These are phyloP conservation scores for Haliclystus octoradiatus DNA, from an alignment of 30 jellyfish, hydroid and myxozoan species.

Conservation along the genomic window DNA sequence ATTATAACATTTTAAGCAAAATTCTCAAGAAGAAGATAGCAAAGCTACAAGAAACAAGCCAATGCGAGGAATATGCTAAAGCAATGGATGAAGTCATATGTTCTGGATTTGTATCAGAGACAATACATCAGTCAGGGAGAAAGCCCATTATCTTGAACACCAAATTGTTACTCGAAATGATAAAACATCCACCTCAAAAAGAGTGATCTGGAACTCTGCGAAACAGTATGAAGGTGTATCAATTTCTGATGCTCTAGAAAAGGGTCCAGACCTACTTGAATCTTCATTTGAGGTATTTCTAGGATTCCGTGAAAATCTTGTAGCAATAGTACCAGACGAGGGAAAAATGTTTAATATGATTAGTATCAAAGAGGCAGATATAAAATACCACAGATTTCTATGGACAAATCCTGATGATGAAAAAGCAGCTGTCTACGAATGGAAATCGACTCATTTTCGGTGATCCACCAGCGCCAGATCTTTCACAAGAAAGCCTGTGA, in stretches of 20 bases:
- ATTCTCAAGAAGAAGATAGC: slow-evolving; percentile 24
- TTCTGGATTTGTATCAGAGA: slow-evolving; percentile 18
- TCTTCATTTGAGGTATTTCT: slow-evolving; percentile 25
- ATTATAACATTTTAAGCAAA: slow-evolving; percentile 14
- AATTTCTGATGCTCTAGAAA: slow-evolving; percentile 40
- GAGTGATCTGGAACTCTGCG: slow-evolving; percentile 38
- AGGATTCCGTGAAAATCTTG: slow-evolving; percentile 49
- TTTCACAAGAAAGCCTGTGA: slow-evolving; percentile 34
- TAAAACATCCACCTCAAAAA: slow-evolving; percentile 29
- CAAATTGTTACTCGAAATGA: slow-evolving; percentile 29
- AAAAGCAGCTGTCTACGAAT: slow-evolving; percentile 23
- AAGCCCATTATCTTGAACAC: too few species aligned
- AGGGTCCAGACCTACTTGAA: slow-evolving; percentile 58
- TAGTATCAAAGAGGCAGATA: slow-evolving; percentile 33
- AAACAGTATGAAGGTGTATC: slow-evolving; percentile 35
- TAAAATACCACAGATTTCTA: slow-evolving; percentile 39
- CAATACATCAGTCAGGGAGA: too few species aligned
- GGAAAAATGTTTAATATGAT: slow-evolving; percentile 35
- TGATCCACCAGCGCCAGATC: slow-evolving; percentile 47
- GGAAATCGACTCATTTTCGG: slow-evolving; percentile 34
- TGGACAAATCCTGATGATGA: slow-evolving; percentile 34
- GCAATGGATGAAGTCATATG: slow-evolving; percentile 23
- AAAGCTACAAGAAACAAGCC: slow-evolving; percentile 27
- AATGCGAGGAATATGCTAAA: slow-evolving; percentile 20
- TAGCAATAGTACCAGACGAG: slow-evolving; percentile 31